Percentiles rank a stretch among this genome's conserved stretches.
These are phyloP conservation scores for Megaceryle maxima DNA, from an alignment of 2,113 vertebrate genomes.

Conservation along the genomic window DNA sequence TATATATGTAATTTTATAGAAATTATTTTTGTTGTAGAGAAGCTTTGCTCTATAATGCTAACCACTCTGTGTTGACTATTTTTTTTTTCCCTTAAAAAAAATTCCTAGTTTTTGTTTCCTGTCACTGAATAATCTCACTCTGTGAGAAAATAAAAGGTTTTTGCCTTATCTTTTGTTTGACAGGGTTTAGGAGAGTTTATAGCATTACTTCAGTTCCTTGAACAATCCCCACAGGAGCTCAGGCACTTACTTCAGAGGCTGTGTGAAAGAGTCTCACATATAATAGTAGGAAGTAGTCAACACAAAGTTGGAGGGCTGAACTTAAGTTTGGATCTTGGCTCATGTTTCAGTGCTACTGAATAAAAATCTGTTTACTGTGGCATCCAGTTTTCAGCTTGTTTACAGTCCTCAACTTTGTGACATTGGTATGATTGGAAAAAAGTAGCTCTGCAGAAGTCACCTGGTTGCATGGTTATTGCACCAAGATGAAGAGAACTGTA, in stretches of 20 bases:
- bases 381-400: background rate
- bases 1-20: background rate
- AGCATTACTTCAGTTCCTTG: slow-evolving; percentile 78
- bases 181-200: slow-evolving; percentile 53
- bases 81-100: background rate
- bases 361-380: background rate
- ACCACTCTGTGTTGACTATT: background rate
- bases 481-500: background rate
- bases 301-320: slow-evolving; percentile 48
- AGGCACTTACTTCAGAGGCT: slow-evolving; percentile 64
- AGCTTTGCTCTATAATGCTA: background rate
- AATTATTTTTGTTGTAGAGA: background rate
- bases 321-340: slow-evolving; percentile 17
- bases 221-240: slow-evolving; percentile 53
- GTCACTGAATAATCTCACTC: slow-evolving; percentile 52
- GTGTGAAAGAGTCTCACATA: slow-evolving; percentile 47
- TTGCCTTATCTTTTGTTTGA: slow-evolving; percentile 73
- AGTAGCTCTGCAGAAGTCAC: background rate
- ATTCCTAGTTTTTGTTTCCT: slow-evolving; percentile 55
- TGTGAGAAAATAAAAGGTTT: slow-evolving; percentile 69
- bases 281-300: slow-evolving; percentile 72
- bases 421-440: background rate
- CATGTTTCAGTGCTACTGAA: slow-evolving; percentile 8
- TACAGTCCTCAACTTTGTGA: background rate
- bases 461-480: background rate